Evolutionary conservation across 2,888 invertebrate genomes (phyloP).

Genomic region (Eupelmus urozonus): DNA sequence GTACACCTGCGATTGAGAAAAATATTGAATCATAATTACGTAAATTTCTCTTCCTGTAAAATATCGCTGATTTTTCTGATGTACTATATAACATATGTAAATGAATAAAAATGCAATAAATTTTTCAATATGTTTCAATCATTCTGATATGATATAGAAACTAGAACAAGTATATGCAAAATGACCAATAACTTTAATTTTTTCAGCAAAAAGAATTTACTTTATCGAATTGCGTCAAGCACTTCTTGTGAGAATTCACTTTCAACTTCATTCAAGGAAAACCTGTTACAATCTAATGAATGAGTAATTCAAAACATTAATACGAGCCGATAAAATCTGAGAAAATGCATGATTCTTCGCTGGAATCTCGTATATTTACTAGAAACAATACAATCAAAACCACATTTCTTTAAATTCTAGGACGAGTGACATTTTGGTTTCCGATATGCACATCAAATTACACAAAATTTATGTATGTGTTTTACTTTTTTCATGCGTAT

Average conservation of each 20-base stretch:
- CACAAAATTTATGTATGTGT: too few species aligned
- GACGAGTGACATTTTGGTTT: too few species aligned
- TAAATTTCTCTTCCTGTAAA: neutral
- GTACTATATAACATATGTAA: neutral
- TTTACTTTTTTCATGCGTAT: too few species aligned
- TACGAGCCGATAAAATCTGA: slow-evolving; percentile 27
- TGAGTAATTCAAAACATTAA: slow-evolving; percentile 35
- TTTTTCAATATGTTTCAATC: neutral
- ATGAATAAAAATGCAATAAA: slow-evolving; percentile 1
- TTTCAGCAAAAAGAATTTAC: neutral
- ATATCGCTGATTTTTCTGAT: neutral
- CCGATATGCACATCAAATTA: too few species aligned
- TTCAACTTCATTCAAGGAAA: slow-evolving; percentile 51
- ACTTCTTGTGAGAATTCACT: slow-evolving; percentile 18
- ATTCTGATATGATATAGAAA: too few species aligned
- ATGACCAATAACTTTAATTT: too few species aligned
- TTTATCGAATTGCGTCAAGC: slow-evolving; percentile 35
- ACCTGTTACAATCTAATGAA: slow-evolving; percentile 37
- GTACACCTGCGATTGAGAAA: neutral
- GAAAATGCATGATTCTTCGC: slow-evolving; percentile 12
- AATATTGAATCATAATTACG: neutral
- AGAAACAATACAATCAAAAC: too few species aligned
- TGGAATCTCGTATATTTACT: neutral
- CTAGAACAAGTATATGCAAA: neutral
- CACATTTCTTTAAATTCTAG: neutral